Base-by-base conservation (phyloP, 2,888 invertebrate species). In the Lasioglossum marginatum region DNA sequence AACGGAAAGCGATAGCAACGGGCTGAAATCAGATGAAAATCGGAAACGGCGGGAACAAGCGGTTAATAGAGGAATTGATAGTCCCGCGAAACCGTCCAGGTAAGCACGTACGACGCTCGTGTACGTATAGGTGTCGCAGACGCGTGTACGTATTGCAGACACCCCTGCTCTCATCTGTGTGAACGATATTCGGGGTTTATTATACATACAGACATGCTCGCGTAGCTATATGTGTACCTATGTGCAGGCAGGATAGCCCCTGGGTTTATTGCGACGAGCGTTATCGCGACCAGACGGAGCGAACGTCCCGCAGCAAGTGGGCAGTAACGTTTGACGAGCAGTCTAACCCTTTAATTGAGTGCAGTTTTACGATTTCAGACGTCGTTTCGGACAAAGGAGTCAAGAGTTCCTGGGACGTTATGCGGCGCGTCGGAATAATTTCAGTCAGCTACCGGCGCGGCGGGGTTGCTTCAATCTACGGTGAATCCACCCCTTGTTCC, bases 281-380 rank as follows among this genome's bases (percentile, higher is more conserved):
- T 86, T 88, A 91, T 90, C 90, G 88, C 87, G 77, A 83, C 80
- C 88, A 92, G 92, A 91, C 89, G 88, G 86, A 86, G 80, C 88
- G 80, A 91, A 88, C 88, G 86, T 83, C 84, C 82, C 88, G 85
- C 85, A 89, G 85, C 89, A 91, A 92, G 91, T 91, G 89, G 91
- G 90, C 89, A 89, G 87, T 92, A 91, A 92, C 87, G 86, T 91
- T 92, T 91, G 92, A 92, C 92, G 92, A 92, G 87, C 90, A 88
- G 89, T 73, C 91, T 89, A 89, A 89, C 91, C 91, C 89, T 92
- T 92, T 91, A 92, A 92, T 92, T 91, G 91, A 91, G 90, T 81
- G 81, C 82, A 90, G 89, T 91, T 92, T 92, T 91, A 92, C 90
- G 91, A 91, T 91, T 90, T 91, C 88, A 89, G 88, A 91, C 86